Conservation (phyloP, 2,113 vertebrate genomes). For the Macrotis lagotis region DNA sequence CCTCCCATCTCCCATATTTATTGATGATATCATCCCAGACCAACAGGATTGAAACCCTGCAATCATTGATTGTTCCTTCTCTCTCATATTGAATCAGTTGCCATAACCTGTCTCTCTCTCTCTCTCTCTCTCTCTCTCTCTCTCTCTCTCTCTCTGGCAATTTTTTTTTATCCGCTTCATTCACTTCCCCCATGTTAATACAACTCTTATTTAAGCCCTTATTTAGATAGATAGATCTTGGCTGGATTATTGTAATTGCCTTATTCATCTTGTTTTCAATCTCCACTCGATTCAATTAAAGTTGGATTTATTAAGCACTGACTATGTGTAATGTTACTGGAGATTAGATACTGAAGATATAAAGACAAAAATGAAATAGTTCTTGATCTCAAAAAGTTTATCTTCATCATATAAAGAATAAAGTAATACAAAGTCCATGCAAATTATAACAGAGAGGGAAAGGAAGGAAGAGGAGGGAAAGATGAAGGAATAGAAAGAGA, state of each 20-base stretch:
- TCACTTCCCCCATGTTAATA: background rate
- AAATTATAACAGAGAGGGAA: background rate
- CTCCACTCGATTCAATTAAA: background rate
- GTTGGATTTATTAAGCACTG: background rate
- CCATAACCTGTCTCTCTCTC: background rate
- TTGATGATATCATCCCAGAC: background rate
- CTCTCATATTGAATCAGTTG: background rate
- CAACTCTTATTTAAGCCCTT: background rate
- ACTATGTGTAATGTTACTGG: background rate
- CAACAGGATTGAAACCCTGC: background rate
- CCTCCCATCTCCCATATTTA: background rate
- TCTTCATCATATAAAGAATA: background rate
- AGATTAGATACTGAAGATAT: background rate
- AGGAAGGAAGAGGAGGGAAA: no score
- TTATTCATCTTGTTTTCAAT: background rate
- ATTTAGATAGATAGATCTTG: background rate
- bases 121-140: no score
- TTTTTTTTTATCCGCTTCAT: background rate
- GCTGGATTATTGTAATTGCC: background rate
- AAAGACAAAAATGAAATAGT: background rate
- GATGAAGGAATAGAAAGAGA: no score
- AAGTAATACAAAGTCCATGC: background rate
- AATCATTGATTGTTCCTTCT: background rate
- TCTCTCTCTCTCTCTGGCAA: no score
- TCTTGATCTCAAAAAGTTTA: background rate